These are phyloP conservation scores for Caenorhabditis virilis DNA, from an alignment of 2,888 invertebrate genomes.

Conservation along the genomic window DNA sequence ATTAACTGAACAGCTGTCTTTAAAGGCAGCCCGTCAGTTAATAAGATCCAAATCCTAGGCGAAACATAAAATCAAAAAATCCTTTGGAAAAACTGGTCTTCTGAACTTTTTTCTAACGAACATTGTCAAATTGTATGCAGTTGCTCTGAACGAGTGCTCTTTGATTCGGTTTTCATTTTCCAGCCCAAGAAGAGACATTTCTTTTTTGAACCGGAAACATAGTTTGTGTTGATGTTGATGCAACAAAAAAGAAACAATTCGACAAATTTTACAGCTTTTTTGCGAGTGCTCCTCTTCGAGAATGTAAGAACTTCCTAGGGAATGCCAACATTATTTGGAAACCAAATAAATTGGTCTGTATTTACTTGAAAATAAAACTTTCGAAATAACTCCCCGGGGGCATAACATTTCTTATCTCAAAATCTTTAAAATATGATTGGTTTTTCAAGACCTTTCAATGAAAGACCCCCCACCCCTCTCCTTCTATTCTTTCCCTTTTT, in stretches of 20 bases:
- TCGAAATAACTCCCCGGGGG: not conserved
- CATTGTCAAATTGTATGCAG: too few species aligned
- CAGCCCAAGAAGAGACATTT: not conserved
- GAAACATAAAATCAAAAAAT: too few species aligned
- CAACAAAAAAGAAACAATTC: not conserved
- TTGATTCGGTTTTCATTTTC: not conserved
- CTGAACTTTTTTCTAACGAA: too few species aligned
- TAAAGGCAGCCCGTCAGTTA: too few species aligned
- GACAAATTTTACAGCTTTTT: not conserved
- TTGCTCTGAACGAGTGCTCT: not conserved
- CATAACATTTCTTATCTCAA: not conserved
- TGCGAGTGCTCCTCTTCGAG: not conserved
- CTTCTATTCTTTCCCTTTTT: not conserved
- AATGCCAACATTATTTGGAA: not conserved
- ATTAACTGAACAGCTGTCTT: too few species aligned
- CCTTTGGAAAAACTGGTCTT: too few species aligned
- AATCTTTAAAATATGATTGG: not conserved
- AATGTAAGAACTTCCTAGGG: too few species aligned
- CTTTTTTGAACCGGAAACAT: not conserved
- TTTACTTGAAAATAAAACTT: not conserved
- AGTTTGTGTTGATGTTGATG: not conserved
- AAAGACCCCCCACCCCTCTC: not conserved
- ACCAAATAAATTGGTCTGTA: not conserved
- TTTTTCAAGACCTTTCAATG: not conserved
- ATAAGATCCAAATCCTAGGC: too few species aligned